phyloP scores from a whole-genome alignment of 2,888 invertebrate genomes.

The Caenorhabditis sp. region DNA sequence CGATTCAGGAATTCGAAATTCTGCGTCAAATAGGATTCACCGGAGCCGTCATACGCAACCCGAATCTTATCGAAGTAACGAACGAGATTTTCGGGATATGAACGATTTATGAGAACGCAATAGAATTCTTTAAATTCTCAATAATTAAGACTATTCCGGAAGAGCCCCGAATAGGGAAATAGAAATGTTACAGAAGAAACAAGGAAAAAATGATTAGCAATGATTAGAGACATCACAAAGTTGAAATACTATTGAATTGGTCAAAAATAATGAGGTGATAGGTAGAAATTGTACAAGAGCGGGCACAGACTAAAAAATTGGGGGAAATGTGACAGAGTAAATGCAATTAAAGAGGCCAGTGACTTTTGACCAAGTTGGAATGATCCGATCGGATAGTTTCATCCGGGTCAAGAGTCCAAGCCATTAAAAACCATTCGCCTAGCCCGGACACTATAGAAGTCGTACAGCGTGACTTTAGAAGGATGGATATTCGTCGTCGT shows the following conservation, averaged over 20 bases:
- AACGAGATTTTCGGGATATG: constrained; percentile 41
- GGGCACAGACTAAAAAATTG: constrained; percentile 6
- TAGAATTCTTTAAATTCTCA: not conserved
- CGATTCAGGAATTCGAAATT: constrained; percentile 35
- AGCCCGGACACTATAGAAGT: no score
- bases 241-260: not conserved
- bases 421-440: no score
- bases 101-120: not conserved
- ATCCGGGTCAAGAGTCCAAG: no score
- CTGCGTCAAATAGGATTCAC: constrained; percentile 53
- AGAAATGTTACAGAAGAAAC: not conserved
- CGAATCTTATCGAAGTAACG: constrained; percentile 50
- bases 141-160: not conserved
- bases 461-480: no score
- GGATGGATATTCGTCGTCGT: constrained; percentile 11
- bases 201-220: constrained; percentile 3
- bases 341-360: no score
- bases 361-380: no score
- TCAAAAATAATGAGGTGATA: not conserved
- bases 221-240: no score
- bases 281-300: not conserved
- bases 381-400: no score
- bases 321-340: not conserved
- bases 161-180: no score
- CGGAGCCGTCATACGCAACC: constrained; percentile 54